Base-by-base conservation (phyloP, 30 jellyfish, hydroid and myxozoan genomes). In the Aurelia sp. region DNA sequence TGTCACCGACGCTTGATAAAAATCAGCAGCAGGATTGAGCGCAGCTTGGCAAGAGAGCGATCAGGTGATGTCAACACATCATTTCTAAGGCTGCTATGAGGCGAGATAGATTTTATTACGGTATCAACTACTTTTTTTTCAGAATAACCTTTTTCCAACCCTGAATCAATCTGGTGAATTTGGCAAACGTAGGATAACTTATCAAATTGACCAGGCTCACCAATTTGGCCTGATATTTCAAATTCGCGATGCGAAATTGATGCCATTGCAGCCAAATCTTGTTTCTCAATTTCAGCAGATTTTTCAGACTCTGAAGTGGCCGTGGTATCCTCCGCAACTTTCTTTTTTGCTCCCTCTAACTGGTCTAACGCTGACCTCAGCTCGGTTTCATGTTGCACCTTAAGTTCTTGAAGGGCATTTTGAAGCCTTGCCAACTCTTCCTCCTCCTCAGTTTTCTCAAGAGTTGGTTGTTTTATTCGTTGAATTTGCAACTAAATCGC, bases 21-120 rank as follows among this genome's bases (percentile, higher is more conserved):
- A 4, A 35, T 35, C 44, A 48, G 44, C 3, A 3, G 67, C 73
- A 74, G 11, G 1, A 57, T 74, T 4, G 50, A 50, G 1, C 48
- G 48, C 82, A 74, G 8, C 4, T 57, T 74, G 48, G 4, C 31
- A 3, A 50, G 31, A 0, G 85, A 50, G 53, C 71, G 73, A 18
- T 74, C 85, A 1, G 74, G 85, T 60, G 12, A 0, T 11, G 73
- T 57, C 11, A 50, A 13, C 48, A 74, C 73, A 52, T 74, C 50
- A 52, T 4, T 57, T 21, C 74, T 76, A 6, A 74, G 50, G 10
- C 73, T 57, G 4, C 71, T 52, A 0, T 74, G 71, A 1, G 74
- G 82, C 3, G 71, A 50, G 13, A 74, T 74, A 4, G 74, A 20
- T 33, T 74, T 74, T 1, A 74, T 74, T 2, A 51, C 85, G 0